These are phyloP conservation scores for Acromyrmex heyeri DNA, from an alignment of 1,140 invertebrate genomes.

Conservation along the genomic window DNA sequence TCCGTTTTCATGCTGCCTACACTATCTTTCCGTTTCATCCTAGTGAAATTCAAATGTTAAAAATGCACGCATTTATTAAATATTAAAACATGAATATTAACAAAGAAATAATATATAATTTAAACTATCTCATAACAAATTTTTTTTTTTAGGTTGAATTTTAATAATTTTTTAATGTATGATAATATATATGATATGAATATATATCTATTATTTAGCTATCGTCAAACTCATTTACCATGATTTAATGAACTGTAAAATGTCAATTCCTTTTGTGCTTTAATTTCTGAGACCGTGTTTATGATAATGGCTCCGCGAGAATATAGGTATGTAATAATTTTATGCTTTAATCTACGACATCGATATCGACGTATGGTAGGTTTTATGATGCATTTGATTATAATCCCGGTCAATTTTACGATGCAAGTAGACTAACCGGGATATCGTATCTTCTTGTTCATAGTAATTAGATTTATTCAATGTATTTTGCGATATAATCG, in stretches of 20 bases:
- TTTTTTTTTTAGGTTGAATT: background rate
- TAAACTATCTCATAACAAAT: background rate
- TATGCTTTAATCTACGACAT: background rate
- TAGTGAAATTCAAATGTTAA: constrained; percentile 12
- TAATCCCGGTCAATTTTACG: constrained; percentile 50
- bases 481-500: constrained; percentile 27
- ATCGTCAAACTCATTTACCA: background rate
- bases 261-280: background rate
- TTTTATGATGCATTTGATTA: constrained; percentile 55
- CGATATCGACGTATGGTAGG: background rate
- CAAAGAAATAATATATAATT: background rate
- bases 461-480: constrained; percentile 65
- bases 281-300: constrained; percentile 28
- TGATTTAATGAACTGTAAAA: background rate
- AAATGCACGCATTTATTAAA: constrained; percentile 17
- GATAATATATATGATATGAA: background rate
- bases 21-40: constrained; percentile 3
- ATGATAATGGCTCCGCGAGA: background rate
- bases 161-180: background rate
- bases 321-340: background rate
- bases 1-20: constrained; percentile 45
- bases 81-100: constrained; percentile 16
- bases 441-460: constrained; percentile 34
- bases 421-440: background rate
- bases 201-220: background rate